Evolutionary conservation across 2,113 vertebrate species (phyloP).

Genomic region (Nymphicus hollandicus): DNA sequence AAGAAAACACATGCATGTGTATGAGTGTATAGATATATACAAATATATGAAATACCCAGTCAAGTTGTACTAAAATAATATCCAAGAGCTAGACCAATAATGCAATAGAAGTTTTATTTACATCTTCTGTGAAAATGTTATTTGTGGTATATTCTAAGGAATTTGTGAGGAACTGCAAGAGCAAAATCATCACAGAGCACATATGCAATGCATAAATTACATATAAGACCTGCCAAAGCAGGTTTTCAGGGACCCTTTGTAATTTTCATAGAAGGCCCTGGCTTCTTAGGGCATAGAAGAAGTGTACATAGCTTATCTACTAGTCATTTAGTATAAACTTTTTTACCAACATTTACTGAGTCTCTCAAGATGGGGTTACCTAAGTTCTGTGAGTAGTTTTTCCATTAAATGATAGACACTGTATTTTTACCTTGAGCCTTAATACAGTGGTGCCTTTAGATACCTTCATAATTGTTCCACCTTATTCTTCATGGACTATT

Average conservation of each 20-base stretch:
- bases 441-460: not conserved
- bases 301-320: not conserved
- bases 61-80: not conserved
- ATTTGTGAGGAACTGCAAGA: not conserved
- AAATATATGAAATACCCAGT: not conserved
- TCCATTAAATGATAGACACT: not conserved
- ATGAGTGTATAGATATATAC: not conserved
- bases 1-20: not conserved
- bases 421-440: not conserved
- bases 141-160: not conserved
- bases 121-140: not conserved
- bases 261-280: not conserved
- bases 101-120: not conserved
- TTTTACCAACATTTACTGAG: not conserved
- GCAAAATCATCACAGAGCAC: not conserved
- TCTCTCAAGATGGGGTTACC: not conserved
- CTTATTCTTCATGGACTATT: not conserved
- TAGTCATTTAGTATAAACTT: not conserved
- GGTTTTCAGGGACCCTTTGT: not conserved
- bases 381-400: not conserved
- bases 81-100: not conserved
- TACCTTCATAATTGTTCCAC: not conserved
- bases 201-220: not conserved
- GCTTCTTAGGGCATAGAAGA: not conserved
- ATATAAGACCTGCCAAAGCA: not conserved